Evolutionary conservation across 2,888 invertebrate genomes (phyloP), one percentile per base, ranked within the genome.

Genomic region (Tanaodytes sp.): DNA sequence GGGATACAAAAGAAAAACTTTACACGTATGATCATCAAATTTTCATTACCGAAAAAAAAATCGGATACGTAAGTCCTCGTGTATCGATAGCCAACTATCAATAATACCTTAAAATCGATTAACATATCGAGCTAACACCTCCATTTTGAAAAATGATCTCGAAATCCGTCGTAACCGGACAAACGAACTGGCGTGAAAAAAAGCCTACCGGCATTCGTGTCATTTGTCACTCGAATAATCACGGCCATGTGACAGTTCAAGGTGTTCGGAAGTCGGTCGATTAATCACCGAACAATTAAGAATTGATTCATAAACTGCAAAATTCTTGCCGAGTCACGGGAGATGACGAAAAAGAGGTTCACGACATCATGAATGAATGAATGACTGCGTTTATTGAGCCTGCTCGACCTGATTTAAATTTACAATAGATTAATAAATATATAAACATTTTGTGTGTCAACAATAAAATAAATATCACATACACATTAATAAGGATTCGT

Each of bases 191-290:
- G 48, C 55, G 48, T 40, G 23, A 46, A 62, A 68, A 61, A 68
- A 33, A 49, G 43, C 15, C 33, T 52, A n/a, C 18, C n/a, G 18
- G 8, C 23, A 46, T 39, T 20, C 18, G 11, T 36, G 12, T 54
- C 68, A 62, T 69, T 69, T 63, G 57, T 69, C 68, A 63, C 49
- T 30, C 1, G 14, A 37, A 63, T 59, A 58, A 68, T 54, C 37
- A 43, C 20, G 14, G 23, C 30, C 6, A 19, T 51, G 42, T 31
- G 57, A 62, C 57, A 18, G 40, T 49, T 67, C 51, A 52, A 59
- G 58, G 58, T 54, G 43, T 54, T 69, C 68, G 33, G 63, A 69
- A 69, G 68, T 63, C 43, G 30, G 20, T 58, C 63, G 63, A 69
- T 68, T 68, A 52, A 68, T 68, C 67, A 67, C 48, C 39, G 19